Percentiles rank a stretch among this genome's conserved stretches.
Conservation (phyloP, 30 jellyfish, hydroid and myxozoan species). For the Aurelia sp. region DNA sequence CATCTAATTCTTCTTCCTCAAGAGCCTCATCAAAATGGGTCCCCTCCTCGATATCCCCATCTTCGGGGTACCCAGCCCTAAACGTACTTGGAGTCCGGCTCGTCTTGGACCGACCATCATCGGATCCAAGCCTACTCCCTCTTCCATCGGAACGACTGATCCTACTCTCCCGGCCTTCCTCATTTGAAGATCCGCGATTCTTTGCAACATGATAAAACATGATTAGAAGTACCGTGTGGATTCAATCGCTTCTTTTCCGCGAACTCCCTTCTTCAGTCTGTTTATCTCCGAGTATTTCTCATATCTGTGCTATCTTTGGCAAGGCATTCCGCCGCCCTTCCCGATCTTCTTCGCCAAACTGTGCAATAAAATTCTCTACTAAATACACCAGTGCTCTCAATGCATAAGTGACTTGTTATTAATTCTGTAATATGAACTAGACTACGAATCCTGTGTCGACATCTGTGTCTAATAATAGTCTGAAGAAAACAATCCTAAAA, state of each 20-base stretch:
- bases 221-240: background rate
- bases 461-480: conserved; percentile 73
- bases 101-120: conserved; percentile 65
- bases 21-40: conserved; percentile 53
- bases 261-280: background rate
- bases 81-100: conserved; percentile 87
- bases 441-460: conserved; percentile 15
- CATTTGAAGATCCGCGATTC: conserved; percentile 61
- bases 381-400: conserved; percentile 13
- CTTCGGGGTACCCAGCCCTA: conserved; percentile 65
- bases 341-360: conserved; percentile 3
- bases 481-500: conserved; percentile 61
- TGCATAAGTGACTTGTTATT: conserved; percentile 20
- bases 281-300: background rate
- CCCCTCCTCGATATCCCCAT: conserved; percentile 63
- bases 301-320: background rate
- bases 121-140: conserved; percentile 73
- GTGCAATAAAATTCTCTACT: conserved; percentile 3
- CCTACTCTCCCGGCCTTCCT: conserved; percentile 80
- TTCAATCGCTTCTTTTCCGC: background rate
- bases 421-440: conserved; percentile 3
- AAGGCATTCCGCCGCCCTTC: conserved; percentile 1
- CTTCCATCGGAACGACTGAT: conserved; percentile 88
- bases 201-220: conserved; percentile 97
- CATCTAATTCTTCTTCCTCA: conserved; percentile 74